Evolutionary conservation across 2,113 vertebrate species (phyloP), one percentile per base, ranked within the genome.

Genomic region (Nipponia nippon): DNA sequence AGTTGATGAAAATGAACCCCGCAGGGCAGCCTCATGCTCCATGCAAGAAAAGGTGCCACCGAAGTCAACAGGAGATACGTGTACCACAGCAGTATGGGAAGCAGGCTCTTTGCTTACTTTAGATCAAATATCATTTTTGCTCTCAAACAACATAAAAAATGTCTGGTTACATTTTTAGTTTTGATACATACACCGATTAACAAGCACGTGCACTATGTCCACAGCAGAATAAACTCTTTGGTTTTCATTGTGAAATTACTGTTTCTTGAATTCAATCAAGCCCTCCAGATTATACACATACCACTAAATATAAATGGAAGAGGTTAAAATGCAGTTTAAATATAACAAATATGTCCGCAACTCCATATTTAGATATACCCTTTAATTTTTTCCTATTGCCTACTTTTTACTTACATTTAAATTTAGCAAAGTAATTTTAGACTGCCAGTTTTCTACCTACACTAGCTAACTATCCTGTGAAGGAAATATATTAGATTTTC

Each of bases 391-490:
- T 91, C 71, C 95, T 96, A 95, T 93, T 95, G 93, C 97, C 94
- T 97, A 65, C 95, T 95, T 97, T 96, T 97, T 96, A 95, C 97
- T 98, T 95, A 93, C 84, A 93, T 96, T 98, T 98, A 98, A 98
- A 98, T 98, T 97, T 98, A 98, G 97, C 91, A 32, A 94, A 97
- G 96, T 97, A 98, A 98, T 97, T 98, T 98, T 97, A 98, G 97
- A 62, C 89, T 87, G 42, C 40, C 77, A 10, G 58, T 80, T 95
- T 93, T 94, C 86, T 55, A 96, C 94, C 96, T 97, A 97, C 93
- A 26, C 92, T 76, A 72, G 47, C 82, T 53, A 87, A 90, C 87
- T 90, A 50, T 2, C 14, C 34, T 76, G 40, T 75, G 40, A 75
- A 91, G 87, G 69, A 87, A 95, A 82, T 23, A 34, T 0, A 67